Evolutionary conservation across 2,113 vertebrate species (phyloP), one percentile per base, ranked within the genome.

Genomic region (Rana temporaria): DNA sequence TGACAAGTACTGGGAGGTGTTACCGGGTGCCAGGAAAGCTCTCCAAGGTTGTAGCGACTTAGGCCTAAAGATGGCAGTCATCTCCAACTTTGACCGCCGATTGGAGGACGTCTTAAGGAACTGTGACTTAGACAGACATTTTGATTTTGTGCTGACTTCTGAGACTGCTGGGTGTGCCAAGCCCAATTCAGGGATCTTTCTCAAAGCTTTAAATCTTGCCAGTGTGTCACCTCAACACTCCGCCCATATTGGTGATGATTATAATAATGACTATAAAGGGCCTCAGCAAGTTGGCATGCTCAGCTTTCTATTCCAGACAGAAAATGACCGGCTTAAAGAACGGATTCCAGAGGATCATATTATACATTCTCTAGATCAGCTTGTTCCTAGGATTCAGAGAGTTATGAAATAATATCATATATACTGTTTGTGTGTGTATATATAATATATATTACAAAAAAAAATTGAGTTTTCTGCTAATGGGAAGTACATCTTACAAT

Each of bases 81-180:
- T 99, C 16, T 99, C 97, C 82, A 99, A 98, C 90, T 99, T 98
- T 3, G 98, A 99, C 79, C 86, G 0, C 2, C 92, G 97, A 2
- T 90, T 99, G 16, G 93, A 96, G 81, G 84, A 24, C 6, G 88
- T 99, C 69, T 89, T 99, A 53, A 72, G 0, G 0, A 89, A 64
- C 14, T 94, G 95, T 76, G 84, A 86, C 62, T 93, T 99, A 32
- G 87, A 89, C 66, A 86, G 91, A 24, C 86, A 97, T 86, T 99
- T 99, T 0, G 90, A 92, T 18, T 99, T 98, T 79, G 79, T 98
- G 69, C 73, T 99, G 84, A 97, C 95, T 4, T 98, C 98, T 0
- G 97, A 98, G 86, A 90, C 86, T 0, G 88, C 85, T 0, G 94
- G 95, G 1, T 89, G 92, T 0, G 90, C 95, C 56, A 99, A 99